Base-by-base conservation (phyloP, 2,888 invertebrate species). In the Zaprionus bogoriensis region DNA sequence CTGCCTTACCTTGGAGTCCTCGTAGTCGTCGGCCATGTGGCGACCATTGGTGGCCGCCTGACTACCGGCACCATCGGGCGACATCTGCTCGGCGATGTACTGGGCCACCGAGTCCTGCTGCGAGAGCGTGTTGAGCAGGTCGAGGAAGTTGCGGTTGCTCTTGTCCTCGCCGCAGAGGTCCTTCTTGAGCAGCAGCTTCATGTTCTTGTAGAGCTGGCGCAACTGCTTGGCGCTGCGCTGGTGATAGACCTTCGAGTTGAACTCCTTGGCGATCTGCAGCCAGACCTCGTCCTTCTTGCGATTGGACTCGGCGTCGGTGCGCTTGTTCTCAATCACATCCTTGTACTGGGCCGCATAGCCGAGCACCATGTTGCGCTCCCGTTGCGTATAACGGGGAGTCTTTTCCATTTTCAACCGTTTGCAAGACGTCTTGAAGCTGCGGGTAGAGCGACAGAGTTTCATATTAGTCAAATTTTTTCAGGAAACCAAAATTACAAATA, bases 321-420 rank as follows among this genome's bases (percentile, higher is more conserved):
- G 87, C 79, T 92, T 89, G 74, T 92, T 90, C 84, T 92, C 88
- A 67, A 89, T 89, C 59, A 90, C 79, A 66, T 88, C 89, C 88
- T 91, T 90, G 88, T 92, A 88, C 77, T 90, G 88, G 76, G 91
- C 87, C 63, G 88, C 89, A 77, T 88, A 92, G 64, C 88, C 89
- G 68, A 89, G 89, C 68, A 87, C 91, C 90, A 88, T 92, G 60
- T 88, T 90, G 64, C 87, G 90, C 84, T 90, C 91, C 87, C 87
- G 88, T 78, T 88, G 89, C 65, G 91, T 91, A 66, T 89, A 89
- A 45, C 88, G 90, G 74, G 89, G 89, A 84, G 89, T 90, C 85
- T 89, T 90, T 85, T 89, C 90, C 90, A 89, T 91, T 85, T 90
- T 90, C 73, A 90, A 80, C 75, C 88, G 87, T 78, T 89, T 90